Evolutionary conservation across 2,113 vertebrate genomes (phyloP).

Genomic region (Pogona vitticeps): DNA sequence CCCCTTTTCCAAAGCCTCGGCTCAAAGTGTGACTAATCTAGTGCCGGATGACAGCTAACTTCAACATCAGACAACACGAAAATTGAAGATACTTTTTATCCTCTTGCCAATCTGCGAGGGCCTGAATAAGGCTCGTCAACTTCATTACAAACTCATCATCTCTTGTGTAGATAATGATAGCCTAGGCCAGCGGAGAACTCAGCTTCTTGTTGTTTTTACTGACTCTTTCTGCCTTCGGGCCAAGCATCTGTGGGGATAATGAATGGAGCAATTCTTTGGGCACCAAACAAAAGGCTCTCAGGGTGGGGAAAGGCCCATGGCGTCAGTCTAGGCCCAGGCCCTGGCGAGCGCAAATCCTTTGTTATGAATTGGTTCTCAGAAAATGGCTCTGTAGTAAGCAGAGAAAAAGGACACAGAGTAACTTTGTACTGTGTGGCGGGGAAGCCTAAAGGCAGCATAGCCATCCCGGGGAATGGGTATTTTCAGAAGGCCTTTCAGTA

Average conservation of each 20-base stretch:
- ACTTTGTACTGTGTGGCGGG: slow-evolving; percentile 79
- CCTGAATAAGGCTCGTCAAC: slow-evolving; percentile 90
- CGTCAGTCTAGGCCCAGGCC: slow-evolving; percentile 80
- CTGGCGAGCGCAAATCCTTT: slow-evolving; percentile 85
- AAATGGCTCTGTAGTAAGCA: slow-evolving; percentile 85
- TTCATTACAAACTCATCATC: slow-evolving; percentile 91
- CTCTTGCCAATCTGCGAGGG: slow-evolving; percentile 84
- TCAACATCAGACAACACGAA: slow-evolving; percentile 88
- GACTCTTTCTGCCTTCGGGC: slow-evolving; percentile 85
- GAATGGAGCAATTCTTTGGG: slow-evolving; percentile 90
- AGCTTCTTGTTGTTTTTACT: slow-evolving; percentile 88
- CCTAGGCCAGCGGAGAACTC: slow-evolving; percentile 82
- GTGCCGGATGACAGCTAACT: slow-evolving; percentile 86
- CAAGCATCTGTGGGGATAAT: slow-evolving; percentile 89
- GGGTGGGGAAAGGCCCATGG: slow-evolving; percentile 86
- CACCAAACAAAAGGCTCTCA: slow-evolving; percentile 88
- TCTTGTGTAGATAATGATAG: slow-evolving; percentile 91
- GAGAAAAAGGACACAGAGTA: slow-evolving; percentile 84
- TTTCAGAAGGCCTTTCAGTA: slow-evolving; percentile 74
- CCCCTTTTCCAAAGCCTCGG: slow-evolving; percentile 84
- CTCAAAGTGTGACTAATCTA: slow-evolving; percentile 88
- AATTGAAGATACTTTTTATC: slow-evolving; percentile 91
- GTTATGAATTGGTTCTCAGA: slow-evolving; percentile 84
- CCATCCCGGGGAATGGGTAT: slow-evolving; percentile 76
- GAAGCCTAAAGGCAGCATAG: slow-evolving; percentile 78